phyloP scores from a whole-genome alignment of 92 coral and sea anemone species.

The Porites divaricata region DNA sequence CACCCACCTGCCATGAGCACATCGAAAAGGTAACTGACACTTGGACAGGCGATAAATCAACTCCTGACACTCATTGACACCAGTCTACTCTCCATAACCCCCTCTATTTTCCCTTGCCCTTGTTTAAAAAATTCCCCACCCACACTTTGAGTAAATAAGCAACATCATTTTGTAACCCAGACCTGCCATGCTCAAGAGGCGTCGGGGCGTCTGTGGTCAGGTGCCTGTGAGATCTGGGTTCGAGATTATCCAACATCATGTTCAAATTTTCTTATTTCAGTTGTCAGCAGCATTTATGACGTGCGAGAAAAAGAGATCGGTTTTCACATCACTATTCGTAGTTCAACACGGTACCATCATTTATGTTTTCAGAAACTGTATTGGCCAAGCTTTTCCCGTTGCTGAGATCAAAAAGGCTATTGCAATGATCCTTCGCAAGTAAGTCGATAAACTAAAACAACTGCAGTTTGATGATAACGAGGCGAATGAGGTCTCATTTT shows the following conservation, averaged over 20 bases:
- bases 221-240: too few relatives aligned
- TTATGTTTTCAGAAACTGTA: conserved; percentile 9
- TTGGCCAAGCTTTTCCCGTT: conserved; percentile 25
- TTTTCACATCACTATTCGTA: background rate
- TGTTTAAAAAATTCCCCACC: too few relatives aligned
- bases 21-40: conserved; percentile 95
- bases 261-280: background rate
- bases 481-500: too few relatives aligned
- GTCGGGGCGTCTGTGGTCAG: too few relatives aligned
- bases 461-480: background rate
- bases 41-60: conserved; percentile 73
- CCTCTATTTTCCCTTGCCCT: too few relatives aligned
- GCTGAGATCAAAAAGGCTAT: conserved; percentile 15
- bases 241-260: too few relatives aligned
- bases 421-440: conserved; percentile 29
- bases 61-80: conserved; percentile 69
- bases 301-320: too few relatives aligned
- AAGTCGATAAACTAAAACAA: background rate
- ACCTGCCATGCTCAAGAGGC: too few relatives aligned
- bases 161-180: too few relatives aligned
- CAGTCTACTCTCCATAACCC: conserved; percentile 1
- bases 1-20: conserved; percentile 97
- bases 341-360: too few relatives aligned
- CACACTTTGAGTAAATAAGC: too few relatives aligned
- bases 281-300: too few relatives aligned